Evolutionary conservation across 1,140 invertebrate species (phyloP), one percentile per base, ranked within the genome.

Genomic region (Bombus vancouverensis): DNA sequence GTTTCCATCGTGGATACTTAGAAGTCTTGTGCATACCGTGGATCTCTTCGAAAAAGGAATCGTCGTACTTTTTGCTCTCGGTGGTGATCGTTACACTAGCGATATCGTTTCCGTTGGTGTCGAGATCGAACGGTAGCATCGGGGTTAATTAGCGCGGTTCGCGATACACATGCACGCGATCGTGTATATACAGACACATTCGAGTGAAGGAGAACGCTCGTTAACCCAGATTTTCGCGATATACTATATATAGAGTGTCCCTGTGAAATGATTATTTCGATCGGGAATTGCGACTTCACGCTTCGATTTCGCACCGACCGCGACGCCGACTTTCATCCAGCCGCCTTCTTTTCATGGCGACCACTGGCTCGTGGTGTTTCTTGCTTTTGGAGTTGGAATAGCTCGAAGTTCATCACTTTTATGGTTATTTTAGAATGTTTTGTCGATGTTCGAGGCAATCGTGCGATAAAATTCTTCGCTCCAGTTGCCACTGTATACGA

Each of bases 191-290:
- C 37, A 12, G 25, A 25, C 12, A 42, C 32, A 28, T 34, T 1
- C 2, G 32, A 66, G 25, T 3, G 53, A 42, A 62, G 44, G 72
- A 47, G 75, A 66, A 79, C 70, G 44, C 86, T 87, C 82, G 82
- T 87, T 87, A 87, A 87, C 86, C 86, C 82, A 87, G 81, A 87
- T 87, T 87, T 84, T 87, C 82, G 39, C 81, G 81, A 83, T 84
- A 84, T 42, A 83, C 81, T 81, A 68, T 68, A 81, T 75, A 81
- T 75, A 81, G 78, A 53, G n/a, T 81, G 71, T 74, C 44, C 71
- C 78, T 22, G 78, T 72, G 84, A 75, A 85, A 85, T 71, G 72
- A 85, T 81, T 66, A 81, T 81, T 81, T 73, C 83, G 78, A 81
- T 74, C 84, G 78, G 32, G 53, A 39, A 80, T 84, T 59, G 71